Base-by-base conservation (phyloP, 2,888 invertebrate species). In the Xylota sylvarum region DNA sequence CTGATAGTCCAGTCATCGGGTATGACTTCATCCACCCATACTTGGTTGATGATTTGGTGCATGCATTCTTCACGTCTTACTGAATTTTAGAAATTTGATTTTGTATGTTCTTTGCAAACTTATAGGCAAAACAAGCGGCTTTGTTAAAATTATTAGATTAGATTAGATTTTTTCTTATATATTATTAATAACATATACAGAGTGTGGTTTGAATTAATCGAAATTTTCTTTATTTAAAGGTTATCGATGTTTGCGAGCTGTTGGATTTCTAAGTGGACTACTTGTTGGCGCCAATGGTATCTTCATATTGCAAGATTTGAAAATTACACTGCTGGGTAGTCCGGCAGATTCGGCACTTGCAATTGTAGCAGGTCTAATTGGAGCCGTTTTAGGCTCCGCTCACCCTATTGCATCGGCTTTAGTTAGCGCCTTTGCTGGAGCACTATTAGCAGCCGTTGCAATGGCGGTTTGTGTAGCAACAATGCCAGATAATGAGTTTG, bases 261-360 rank as follows among this genome's bases (percentile, higher is more conserved):
- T 96, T 83, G 97, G 97, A 95, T 97, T 97, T 92, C 94, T 97
- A 65, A 97, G 97, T 60, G 97, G 97, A 37, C 96, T 97, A 91
- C 95, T 97, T 83, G 97, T 97, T 91, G 97, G 96, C 14, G 95
- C 97, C 64, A 95, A 96, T 86, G 94, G 97, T 87, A 96, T 97
- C 50, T 97, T 97, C 90, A 96, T 97, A 91, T 93, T 96, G 64
- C 97, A 97, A 92, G 96, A 97, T 90, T 95, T 96, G 89, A 93
- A 97, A 84, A 94, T 97, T 92, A 96, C 96, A 12, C 94, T 95
- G 65, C 95, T 96, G 90, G 97, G 96, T 60, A 92, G 91, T 87
- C 92, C 92, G 52, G 92, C 92, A 9, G 93, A 93, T 86, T 92
- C 93, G 60, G 93, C 92, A 0, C 88, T 93, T 80, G 93, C 92